Conservation (phyloP, 2,888 invertebrate genomes). For the Microchrysa polita region DNA sequence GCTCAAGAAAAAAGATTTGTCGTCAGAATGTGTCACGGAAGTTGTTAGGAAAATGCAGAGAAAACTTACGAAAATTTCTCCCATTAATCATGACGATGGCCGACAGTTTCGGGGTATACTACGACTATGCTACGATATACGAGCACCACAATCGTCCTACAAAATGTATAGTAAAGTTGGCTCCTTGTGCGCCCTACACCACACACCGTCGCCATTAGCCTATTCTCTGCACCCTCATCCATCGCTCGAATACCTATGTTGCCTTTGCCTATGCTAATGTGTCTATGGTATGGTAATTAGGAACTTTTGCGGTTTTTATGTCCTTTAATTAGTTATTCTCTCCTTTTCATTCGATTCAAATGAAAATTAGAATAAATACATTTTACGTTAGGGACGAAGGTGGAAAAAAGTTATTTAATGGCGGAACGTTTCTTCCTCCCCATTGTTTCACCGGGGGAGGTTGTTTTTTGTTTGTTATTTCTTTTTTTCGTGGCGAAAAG, state of each 20-base stretch:
- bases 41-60: slow-evolving; percentile 43
- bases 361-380: slow-evolving; percentile 29
- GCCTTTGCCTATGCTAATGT: slow-evolving; percentile 30
- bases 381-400: not conserved
- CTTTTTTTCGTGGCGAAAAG: not conserved
- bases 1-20: slow-evolving; percentile 23
- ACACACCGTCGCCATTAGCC: slow-evolving; percentile 3
- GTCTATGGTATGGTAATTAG: slow-evolving; percentile 48
- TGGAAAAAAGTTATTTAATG: slow-evolving; percentile 21
- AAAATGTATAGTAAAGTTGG: not conserved
- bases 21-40: slow-evolving; percentile 49
- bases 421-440: slow-evolving; percentile 17
- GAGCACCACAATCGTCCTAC: too few species aligned
- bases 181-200: slow-evolving; percentile 10
- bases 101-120: slow-evolving; percentile 32
- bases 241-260: slow-evolving; percentile 14
- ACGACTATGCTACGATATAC: not conserved
- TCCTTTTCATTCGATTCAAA: slow-evolving; percentile 33
- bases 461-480: not conserved
- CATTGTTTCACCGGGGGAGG: not conserved
- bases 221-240: slow-evolving; percentile 14
- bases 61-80: slow-evolving; percentile 45
- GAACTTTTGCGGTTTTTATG: slow-evolving; percentile 49
- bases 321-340: slow-evolving; percentile 48
- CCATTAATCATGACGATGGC: slow-evolving; percentile 47